Evolutionary conservation across 2,113 vertebrate genomes (phyloP).

Genomic region (Parus major): DNA sequence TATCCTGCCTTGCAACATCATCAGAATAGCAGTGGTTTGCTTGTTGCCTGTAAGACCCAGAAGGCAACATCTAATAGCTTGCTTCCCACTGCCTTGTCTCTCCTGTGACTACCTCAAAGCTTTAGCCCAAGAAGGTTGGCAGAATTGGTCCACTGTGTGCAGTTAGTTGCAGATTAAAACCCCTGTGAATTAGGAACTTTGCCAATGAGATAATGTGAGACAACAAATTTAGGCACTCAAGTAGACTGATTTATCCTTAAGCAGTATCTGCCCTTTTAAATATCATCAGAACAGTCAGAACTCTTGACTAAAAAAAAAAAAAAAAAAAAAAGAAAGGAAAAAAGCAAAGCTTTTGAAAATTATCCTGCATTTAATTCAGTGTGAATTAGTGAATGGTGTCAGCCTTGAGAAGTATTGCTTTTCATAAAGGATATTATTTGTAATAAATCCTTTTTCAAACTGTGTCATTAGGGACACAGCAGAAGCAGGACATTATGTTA

Average conservation of each 20-base stretch:
- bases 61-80: not conserved
- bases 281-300: not conserved
- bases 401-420: not conserved
- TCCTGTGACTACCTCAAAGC: not conserved
- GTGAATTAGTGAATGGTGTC: not conserved
- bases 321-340: no score
- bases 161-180: slow-evolving; percentile 1
- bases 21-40: not conserved
- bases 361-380: not conserved
- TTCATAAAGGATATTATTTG: not conserved
- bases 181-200: not conserved
- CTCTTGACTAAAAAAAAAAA: not conserved
- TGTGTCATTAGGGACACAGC: not conserved
- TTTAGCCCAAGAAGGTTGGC: not conserved
- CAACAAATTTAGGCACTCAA: not conserved
- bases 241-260: not conserved
- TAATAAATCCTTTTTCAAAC: not conserved
- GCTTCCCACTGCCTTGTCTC: not conserved
- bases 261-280: not conserved
- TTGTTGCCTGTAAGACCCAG: not conserved
- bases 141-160: not conserved
- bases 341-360: not conserved
- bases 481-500: not conserved
- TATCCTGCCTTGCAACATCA: no score
- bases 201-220: not conserved